Percentiles rank a stretch among this genome's conserved stretches.
Conservation (phyloP, 2,113 vertebrate genomes). For the Cyanistes caeruleus region DNA sequence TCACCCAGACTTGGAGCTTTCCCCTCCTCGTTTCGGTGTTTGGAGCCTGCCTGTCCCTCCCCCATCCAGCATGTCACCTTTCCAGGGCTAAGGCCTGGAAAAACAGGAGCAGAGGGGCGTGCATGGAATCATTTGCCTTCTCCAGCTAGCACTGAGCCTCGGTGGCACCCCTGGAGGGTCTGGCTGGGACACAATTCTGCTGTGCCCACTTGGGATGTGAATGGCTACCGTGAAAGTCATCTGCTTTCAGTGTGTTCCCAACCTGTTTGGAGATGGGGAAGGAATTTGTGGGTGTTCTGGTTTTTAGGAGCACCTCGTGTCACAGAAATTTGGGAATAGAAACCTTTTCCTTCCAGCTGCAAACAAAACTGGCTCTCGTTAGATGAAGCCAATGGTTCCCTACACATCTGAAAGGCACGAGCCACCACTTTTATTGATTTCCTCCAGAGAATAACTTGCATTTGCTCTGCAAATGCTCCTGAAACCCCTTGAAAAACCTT, state of each 20-base stretch:
- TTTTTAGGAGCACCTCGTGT: background rate
- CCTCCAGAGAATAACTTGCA: background rate
- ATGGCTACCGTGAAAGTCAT: fast-evolving
- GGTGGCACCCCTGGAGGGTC: background rate
- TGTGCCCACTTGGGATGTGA: background rate
- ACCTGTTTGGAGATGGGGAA: background rate
- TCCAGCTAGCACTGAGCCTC: background rate
- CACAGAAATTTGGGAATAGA: background rate
- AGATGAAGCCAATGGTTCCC: background rate
- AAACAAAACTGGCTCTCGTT: slow-evolving; percentile 42
- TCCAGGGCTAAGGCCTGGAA: slow-evolving; percentile 22
- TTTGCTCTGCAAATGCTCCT: background rate
- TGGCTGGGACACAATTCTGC: background rate
- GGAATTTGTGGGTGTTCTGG: background rate
- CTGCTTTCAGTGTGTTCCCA: background rate
- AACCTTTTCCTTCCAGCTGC: slow-evolving; percentile 25
- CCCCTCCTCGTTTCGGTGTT: slow-evolving; percentile 8
- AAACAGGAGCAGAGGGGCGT: fast-evolving
- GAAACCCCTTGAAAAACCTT: background rate
- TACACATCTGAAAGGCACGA: slow-evolving; percentile 38
- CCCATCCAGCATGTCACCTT: background rate
- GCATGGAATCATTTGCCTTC: background rate
- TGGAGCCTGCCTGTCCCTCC: background rate
- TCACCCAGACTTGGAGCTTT: slow-evolving; percentile 26
- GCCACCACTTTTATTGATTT: slow-evolving; percentile 47